A percentile compares a stretch with the other conserved stretches of the same genome.
Conservation (phyloP, 2,113 vertebrate species). For the Hydropotes inermis region DNA sequence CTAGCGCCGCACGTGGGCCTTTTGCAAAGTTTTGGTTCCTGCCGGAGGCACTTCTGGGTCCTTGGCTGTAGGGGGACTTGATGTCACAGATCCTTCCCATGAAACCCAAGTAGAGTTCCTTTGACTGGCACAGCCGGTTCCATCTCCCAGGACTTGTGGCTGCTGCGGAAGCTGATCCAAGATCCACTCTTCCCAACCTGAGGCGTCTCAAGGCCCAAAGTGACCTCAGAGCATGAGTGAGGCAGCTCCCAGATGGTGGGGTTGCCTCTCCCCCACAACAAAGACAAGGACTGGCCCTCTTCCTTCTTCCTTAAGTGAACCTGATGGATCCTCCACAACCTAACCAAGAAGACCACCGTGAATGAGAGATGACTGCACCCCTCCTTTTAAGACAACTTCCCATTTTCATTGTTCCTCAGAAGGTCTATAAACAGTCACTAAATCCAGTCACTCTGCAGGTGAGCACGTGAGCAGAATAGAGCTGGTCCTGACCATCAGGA, state of each 20-base stretch:
- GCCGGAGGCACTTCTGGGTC: not conserved
- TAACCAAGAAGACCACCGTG: not conserved
- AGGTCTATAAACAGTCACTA: not conserved
- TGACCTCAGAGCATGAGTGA: not conserved
- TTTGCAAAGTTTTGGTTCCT: not conserved
- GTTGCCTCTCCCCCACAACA: not conserved
- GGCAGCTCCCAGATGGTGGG: not conserved
- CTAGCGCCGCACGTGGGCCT: not conserved
- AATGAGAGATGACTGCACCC: not conserved
- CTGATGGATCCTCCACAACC: not conserved
- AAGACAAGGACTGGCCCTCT: not conserved
- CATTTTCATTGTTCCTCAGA: not conserved
- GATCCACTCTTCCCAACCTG: not conserved
- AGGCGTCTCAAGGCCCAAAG: not conserved
- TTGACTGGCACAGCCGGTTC: not conserved
- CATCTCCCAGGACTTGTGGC: not conserved
- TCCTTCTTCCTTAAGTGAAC: constrained; percentile 9
- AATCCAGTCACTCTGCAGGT: constrained; percentile 10
- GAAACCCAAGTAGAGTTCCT: not conserved
- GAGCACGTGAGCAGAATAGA: not conserved
- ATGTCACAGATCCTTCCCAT: not conserved
- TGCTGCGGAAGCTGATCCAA: not conserved
- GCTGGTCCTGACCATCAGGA: not conserved
- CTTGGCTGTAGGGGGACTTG: not conserved
- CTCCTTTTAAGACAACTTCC: not conserved